phyloP scores from a whole-genome alignment of 2,888 invertebrate species.

The Drosophila rellima region DNA sequence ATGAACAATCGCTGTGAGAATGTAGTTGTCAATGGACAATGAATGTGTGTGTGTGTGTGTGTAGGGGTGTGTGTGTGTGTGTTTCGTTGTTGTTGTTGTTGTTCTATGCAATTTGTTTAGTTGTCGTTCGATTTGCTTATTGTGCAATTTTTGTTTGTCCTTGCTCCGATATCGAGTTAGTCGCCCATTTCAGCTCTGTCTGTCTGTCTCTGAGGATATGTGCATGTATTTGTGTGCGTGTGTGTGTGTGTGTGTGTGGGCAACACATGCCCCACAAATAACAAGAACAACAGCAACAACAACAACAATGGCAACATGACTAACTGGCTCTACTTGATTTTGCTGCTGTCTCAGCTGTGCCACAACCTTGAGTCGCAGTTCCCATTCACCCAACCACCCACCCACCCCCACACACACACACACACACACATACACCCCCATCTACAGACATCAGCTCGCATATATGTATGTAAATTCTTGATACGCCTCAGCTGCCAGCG shows the following conservation, averaged over 20 bases:
- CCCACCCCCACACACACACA: slow-evolving; percentile 24
- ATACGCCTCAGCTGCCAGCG: slow-evolving; percentile 20
- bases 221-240: slow-evolving; percentile 5
- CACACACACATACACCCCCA: slow-evolving; percentile 22
- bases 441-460: slow-evolving; percentile 3
- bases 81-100: slow-evolving; percentile 14
- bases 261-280: slow-evolving; percentile 38
- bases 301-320: slow-evolving; percentile 20
- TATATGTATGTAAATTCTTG: slow-evolving; percentile 28
- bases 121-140: slow-evolving; percentile 55
- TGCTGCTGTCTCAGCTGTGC: slow-evolving; percentile 56
- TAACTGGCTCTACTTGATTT: slow-evolving; percentile 43
- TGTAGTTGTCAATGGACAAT: too few species aligned
- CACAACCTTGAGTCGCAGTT: slow-evolving; percentile 57
- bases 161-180: slow-evolving; percentile 50
- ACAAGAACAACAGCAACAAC: slow-evolving; percentile 22
- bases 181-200: slow-evolving; percentile 6
- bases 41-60: slow-evolving; percentile 1
- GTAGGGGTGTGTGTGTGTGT: neutral
- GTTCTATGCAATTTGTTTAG: slow-evolving; percentile 50
- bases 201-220: neutral
- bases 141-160: slow-evolving; percentile 67
- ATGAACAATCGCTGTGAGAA: slow-evolving; percentile 20
- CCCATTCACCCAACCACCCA: slow-evolving; percentile 20
- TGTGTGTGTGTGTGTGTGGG: slow-evolving; percentile 14